These are phyloP conservation scores for Hydropsyche tenuis DNA, from an alignment of 1,140 invertebrate genomes.

Conservation along the genomic window DNA sequence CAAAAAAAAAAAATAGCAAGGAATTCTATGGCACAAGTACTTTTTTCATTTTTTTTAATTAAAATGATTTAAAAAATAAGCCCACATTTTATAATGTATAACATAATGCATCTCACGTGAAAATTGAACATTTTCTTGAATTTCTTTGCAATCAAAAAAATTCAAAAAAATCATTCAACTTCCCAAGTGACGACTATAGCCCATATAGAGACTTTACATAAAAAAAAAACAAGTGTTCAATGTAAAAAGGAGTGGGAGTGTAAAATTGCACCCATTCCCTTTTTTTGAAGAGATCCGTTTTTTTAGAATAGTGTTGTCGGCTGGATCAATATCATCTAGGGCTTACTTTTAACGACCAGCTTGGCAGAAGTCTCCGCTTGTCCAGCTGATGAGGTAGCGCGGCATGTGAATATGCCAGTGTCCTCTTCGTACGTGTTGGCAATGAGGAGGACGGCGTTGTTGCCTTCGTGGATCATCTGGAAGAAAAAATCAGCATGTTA, in stretches of 20 bases:
- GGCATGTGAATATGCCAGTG: conserved; percentile 89
- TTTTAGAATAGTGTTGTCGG: conserved; percentile 35
- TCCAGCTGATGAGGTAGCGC: conserved; percentile 87
- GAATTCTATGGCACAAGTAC: conserved; percentile 46
- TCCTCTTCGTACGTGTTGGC: conserved; percentile 93
- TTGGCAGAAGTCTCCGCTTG: conserved; percentile 91
- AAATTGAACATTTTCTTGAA: not conserved
- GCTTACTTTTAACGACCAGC: conserved; percentile 97
- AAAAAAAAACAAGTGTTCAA: conserved; percentile 23
- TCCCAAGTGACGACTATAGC: not conserved
- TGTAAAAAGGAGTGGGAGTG: conserved; percentile 24
- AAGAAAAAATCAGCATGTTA: no score
- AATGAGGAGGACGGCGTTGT: conserved; percentile 87
- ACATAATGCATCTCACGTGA: conserved; percentile 2
- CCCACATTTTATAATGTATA: conserved; percentile 29
- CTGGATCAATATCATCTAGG: conserved; percentile 66
- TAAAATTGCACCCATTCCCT: conserved; percentile 58
- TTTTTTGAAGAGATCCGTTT: conserved; percentile 48
- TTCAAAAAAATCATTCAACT: not conserved
- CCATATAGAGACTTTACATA: conserved; percentile 23
- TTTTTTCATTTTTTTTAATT: conserved; percentile 34
- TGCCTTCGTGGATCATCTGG: conserved; percentile 93
- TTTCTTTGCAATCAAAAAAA: not conserved
- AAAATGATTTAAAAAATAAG: conserved; percentile 27
- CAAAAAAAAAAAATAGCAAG: conserved; percentile 27